Percentiles rank a stretch among this genome's conserved stretches.
Evolutionary conservation across 2,113 vertebrate genomes (phyloP).

Genomic region (Aramus guarauna): DNA sequence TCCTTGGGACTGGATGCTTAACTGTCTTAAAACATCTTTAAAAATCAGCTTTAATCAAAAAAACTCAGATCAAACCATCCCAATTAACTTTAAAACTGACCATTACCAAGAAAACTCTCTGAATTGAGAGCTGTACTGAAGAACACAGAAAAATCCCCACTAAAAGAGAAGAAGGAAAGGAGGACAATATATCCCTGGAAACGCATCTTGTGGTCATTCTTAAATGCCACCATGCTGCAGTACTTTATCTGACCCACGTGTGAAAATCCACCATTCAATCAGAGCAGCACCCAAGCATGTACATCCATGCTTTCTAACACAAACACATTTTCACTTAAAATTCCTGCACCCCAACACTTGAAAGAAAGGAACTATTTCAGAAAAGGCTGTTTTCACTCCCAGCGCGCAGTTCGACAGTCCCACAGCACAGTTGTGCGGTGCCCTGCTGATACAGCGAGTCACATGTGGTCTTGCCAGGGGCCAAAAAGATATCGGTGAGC

Average conservation of each 20-base stretch:
- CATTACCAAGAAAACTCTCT: neutral
- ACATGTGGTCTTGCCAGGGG: neutral
- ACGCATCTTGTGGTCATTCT: neutral
- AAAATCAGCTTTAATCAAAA: neutral
- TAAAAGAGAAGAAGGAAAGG: neutral
- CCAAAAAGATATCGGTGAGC: neutral
- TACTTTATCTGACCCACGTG: neutral
- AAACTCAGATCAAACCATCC: neutral
- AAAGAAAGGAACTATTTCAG: neutral
- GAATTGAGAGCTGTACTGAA: neutral
- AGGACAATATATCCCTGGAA: neutral
- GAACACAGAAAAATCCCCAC: neutral
- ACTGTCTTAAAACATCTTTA: neutral
- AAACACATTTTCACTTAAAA: neutral
- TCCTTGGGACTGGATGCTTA: neutral
- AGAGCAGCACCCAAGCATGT: neutral
- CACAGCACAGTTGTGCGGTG: accelerated
- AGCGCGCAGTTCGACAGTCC: neutral
- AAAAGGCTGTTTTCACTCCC: neutral
- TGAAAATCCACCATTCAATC: neutral
- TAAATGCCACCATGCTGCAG: neutral
- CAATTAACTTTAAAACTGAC: neutral
- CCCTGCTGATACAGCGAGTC: neutral
- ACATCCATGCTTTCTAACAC: neutral
- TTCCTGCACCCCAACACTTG: no score